Conservation (phyloP, 92 coral and sea anemone species). For the Palythoa grandis region DNA sequence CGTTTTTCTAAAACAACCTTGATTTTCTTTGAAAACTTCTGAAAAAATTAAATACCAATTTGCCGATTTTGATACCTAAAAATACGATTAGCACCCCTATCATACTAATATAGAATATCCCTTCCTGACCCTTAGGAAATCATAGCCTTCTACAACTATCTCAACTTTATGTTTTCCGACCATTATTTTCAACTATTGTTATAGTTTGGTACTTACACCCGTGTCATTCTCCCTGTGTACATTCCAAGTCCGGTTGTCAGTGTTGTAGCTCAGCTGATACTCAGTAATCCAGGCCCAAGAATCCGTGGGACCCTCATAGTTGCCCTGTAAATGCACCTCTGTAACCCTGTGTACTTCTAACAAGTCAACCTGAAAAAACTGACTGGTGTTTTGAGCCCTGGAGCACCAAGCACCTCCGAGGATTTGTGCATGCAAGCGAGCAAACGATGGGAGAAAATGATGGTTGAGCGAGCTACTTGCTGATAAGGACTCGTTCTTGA, state of each 20-base stretch:
- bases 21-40: no score
- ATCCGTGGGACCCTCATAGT: constrained; percentile 21
- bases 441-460: constrained; percentile 14
- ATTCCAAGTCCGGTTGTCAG: constrained; percentile 15
- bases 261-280: constrained; percentile 20
- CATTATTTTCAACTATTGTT: background rate
- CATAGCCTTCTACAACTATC: background rate
- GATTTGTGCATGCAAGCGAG: constrained; percentile 15
- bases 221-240: constrained; percentile 8
- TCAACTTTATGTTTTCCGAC: background rate
- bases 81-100: no score
- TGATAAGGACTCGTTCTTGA: constrained; percentile 25
- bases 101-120: no score
- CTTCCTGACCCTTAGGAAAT: no score
- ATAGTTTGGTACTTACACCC: constrained; percentile 17
- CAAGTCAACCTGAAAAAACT: constrained; percentile 31
- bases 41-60: no score
- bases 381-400: constrained; percentile 8
- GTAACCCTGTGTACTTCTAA: constrained; percentile 12
- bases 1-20: no score
- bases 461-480: constrained; percentile 27
- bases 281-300: constrained; percentile 30
- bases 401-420: constrained; percentile 33
- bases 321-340: constrained; percentile 39
- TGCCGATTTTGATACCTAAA: no score